Percentiles rank a stretch among this genome's conserved stretches.
These are phyloP conservation scores for Spongilla lacustris DNA, from an alignment of 37 sponge, comb jelly and placozoan genomes.

Conservation along the genomic window DNA sequence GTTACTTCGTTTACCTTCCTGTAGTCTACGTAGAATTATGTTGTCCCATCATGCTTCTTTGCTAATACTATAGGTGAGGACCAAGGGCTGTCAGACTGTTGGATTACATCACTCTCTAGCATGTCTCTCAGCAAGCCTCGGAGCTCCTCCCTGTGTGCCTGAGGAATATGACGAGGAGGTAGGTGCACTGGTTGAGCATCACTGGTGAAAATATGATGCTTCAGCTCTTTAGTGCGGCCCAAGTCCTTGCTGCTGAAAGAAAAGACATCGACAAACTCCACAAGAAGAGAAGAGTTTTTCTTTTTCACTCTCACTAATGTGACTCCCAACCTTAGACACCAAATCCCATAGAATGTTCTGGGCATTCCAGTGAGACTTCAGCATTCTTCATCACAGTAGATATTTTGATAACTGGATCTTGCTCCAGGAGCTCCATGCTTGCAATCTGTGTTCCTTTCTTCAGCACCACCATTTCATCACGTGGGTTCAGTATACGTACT, in stretches of 20 bases:
- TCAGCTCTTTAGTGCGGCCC: no score
- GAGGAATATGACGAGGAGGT: constrained; percentile 36
- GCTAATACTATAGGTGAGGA: constrained; percentile 34
- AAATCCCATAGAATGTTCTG: no score
- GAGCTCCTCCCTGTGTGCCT: constrained; percentile 17
- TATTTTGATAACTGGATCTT: no score
- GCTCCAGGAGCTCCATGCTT: neutral
- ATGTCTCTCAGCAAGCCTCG: constrained; percentile 40
- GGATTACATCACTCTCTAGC: constrained; percentile 15
- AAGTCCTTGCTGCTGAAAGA: no score
- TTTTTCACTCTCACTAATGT: no score
- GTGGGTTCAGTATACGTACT: constrained; percentile 20
- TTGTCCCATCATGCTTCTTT: constrained; percentile 44
- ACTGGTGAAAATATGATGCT: constrained; percentile 44
- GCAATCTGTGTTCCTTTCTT: constrained; percentile 20
- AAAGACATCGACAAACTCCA: no score
- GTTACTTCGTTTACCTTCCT: constrained; percentile 50
- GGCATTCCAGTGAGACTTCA: no score
- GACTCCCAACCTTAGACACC: no score
- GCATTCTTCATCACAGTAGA: no score
- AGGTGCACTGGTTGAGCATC: constrained; percentile 52
- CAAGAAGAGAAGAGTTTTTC: no score
- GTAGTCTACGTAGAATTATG: constrained; percentile 47
- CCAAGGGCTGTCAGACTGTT: constrained; percentile 34
- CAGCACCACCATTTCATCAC: neutral